These are phyloP conservation scores for Drosophila arawakana DNA, from an alignment of 1,140 invertebrate species.

Conservation along the genomic window DNA sequence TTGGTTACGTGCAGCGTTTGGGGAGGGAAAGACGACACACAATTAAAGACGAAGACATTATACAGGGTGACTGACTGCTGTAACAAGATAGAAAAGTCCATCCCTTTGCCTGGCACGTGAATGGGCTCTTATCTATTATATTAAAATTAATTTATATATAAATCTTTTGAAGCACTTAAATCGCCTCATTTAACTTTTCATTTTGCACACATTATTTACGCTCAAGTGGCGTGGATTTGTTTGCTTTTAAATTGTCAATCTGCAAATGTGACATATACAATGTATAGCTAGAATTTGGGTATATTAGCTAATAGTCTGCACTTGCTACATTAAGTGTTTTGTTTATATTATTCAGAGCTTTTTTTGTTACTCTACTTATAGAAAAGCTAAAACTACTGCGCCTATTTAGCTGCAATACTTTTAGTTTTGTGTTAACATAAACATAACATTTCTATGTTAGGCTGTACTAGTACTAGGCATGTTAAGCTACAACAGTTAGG, in stretches of 20 bases:
- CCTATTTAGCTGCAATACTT: slow-evolving; percentile 15
- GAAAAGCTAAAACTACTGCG: slow-evolving; percentile 7
- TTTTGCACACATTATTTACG: slow-evolving; percentile 35
- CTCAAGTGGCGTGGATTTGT: slow-evolving; percentile 5
- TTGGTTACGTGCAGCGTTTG: slow-evolving; percentile 53
- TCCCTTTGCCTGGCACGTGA: slow-evolving; percentile 39
- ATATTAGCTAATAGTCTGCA: neutral
- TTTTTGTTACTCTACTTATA: slow-evolving; percentile 25
- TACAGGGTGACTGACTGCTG: slow-evolving; percentile 35
- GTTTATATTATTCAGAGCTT: slow-evolving; percentile 48
- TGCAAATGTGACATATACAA: slow-evolving; percentile 18
- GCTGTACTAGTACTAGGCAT: slow-evolving; percentile 19
- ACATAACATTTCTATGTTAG: slow-evolving; percentile 26
- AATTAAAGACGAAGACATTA: slow-evolving; percentile 13
- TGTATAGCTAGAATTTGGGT: slow-evolving; percentile 2
- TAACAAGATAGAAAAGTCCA: neutral
- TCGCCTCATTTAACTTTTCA: slow-evolving; percentile 39
- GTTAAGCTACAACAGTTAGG: neutral
- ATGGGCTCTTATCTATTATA: neutral
- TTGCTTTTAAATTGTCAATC: slow-evolving; percentile 38
- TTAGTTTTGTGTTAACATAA: neutral
- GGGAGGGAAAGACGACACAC: neutral
- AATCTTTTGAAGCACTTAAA: slow-evolving; percentile 34
- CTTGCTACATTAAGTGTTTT: neutral
- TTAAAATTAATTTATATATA: slow-evolving; percentile 6